phyloP scores from a whole-genome alignment of 2,888 invertebrate genomes.

The Neria commutata region DNA sequence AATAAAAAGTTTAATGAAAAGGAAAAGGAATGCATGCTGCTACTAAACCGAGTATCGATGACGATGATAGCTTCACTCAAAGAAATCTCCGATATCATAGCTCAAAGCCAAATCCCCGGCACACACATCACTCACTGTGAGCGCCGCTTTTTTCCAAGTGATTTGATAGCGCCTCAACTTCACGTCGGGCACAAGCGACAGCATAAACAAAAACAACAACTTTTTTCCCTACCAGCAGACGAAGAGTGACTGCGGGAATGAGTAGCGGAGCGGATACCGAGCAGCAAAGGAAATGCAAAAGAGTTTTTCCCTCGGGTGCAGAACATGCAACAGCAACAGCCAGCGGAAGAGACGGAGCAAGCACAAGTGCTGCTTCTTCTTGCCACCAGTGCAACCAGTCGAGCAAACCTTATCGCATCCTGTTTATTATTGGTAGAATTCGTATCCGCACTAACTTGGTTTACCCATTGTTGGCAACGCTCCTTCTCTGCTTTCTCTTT shows the following conservation, averaged over 20 bases:
- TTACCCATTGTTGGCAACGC: slow-evolving; percentile 34
- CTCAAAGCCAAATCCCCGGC: slow-evolving; percentile 52
- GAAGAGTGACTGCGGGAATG: slow-evolving; percentile 20
- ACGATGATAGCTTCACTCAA: slow-evolving; percentile 32
- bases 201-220: not conserved
- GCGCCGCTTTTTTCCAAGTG: slow-evolving; percentile 20
- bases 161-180: slow-evolving; percentile 32
- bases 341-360: too few relatives aligned
- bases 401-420: slow-evolving; percentile 42
- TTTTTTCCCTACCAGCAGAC: not conserved
- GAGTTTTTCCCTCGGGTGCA: slow-evolving; percentile 21
- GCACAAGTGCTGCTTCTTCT: slow-evolving; percentile 22
- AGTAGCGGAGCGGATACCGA: slow-evolving; percentile 1
- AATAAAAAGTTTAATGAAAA: too few relatives aligned
- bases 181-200: too few relatives aligned
- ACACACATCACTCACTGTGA: not conserved
- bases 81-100: slow-evolving; percentile 48
- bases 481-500: too few relatives aligned
- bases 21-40: too few relatives aligned
- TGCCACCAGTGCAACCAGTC: slow-evolving; percentile 16
- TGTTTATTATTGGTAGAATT: slow-evolving; percentile 47
- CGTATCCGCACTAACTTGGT: slow-evolving; percentile 47
- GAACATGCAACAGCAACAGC: slow-evolving; percentile 28
- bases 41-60: slow-evolving; percentile 10
- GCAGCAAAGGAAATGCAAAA: slow-evolving; percentile 26